Base-by-base conservation (phyloP, 2,113 vertebrate genomes). In the Gavia stellata region DNA sequence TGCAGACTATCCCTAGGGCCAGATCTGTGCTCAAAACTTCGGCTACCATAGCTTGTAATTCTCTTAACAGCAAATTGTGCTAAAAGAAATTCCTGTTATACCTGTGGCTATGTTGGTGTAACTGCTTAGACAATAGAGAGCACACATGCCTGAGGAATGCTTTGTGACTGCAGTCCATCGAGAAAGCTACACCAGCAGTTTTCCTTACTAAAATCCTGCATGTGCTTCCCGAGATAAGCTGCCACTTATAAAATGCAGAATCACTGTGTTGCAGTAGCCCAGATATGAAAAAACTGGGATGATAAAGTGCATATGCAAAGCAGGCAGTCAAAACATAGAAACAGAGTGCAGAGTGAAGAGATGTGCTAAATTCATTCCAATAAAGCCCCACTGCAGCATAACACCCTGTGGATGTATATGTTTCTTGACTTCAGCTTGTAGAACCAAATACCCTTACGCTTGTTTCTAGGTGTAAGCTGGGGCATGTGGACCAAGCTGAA, bases 391-490 rank as follows among this genome's bases (percentile, higher is more conserved):
- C 26, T 49, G 52, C 74, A 55, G 70, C 8, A 3, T 36, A 12
- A 34, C 4, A 2, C 58, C 31, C 5, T 2, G 0, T 26, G 63
- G 53, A 33, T 20, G 14, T 29, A 3, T 20, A 8, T 58, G 42
- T 31, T 53, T 36, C 26, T 49, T 72, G 44, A 38, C 33, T 79
- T 84, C 13, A 74, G 66, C 29, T 17, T 33, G 21, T 29, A 31
- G 31, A 38, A 6, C 45, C 8, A 0, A 3, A 18, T 65, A 81
- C 26, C 38, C 11, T 44, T 83, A 33, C 0, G 1, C 29, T 49
- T 72, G 28, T 36, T 50, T 71, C 36, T 56, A 16, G 59, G 3
- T 28, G 7, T 5, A 13, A 28, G 26, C 45, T 14, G 40, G 14
- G 14, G 20, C 10, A 3, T 1, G 10, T 25, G 58, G 58, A 10